Conservation (phyloP, 2,888 invertebrate genomes). For the Lottia gigantea region DNA sequence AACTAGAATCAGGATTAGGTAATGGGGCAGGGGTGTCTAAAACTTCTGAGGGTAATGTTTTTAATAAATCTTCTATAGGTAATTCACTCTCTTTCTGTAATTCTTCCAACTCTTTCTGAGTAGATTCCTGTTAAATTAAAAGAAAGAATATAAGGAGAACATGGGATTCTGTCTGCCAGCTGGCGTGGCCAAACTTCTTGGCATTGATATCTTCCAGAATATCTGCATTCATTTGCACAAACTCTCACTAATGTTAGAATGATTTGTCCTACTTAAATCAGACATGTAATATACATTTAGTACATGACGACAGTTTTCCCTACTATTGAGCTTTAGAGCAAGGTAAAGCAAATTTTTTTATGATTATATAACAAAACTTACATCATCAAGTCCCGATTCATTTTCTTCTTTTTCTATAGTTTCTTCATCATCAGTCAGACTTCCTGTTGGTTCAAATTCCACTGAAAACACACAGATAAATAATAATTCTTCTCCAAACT, state of each 20-base stretch:
- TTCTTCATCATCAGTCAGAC: constrained; percentile 85
- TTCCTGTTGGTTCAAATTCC: constrained; percentile 84
- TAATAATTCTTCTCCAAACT: too few relatives aligned
- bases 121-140: constrained; percentile 45
- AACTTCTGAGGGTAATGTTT: constrained; percentile 84
- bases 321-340: too few relatives aligned
- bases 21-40: constrained; percentile 70
- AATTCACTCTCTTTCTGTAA: constrained; percentile 89
- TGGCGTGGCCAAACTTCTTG: too few relatives aligned
- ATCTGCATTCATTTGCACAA: too few relatives aligned
- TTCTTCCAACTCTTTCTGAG: constrained; percentile 79
- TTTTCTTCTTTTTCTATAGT: constrained; percentile 81
- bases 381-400: constrained; percentile 76
- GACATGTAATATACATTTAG: too few relatives aligned
- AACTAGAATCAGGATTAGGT: constrained; percentile 5
- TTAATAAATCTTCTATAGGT: constrained; percentile 87
- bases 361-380: constrained; percentile 19
- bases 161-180: too few relatives aligned
- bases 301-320: too few relatives aligned
- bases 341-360: too few relatives aligned
- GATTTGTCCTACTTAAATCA: too few relatives aligned
- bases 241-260: too few relatives aligned
- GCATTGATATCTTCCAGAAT: too few relatives aligned
- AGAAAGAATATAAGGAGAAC: too few relatives aligned
- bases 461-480: constrained; percentile 67